Percentiles rank a stretch among this genome's conserved stretches.
Conservation (phyloP, 1,140 invertebrate genomes). For the Limonius californicus region DNA sequence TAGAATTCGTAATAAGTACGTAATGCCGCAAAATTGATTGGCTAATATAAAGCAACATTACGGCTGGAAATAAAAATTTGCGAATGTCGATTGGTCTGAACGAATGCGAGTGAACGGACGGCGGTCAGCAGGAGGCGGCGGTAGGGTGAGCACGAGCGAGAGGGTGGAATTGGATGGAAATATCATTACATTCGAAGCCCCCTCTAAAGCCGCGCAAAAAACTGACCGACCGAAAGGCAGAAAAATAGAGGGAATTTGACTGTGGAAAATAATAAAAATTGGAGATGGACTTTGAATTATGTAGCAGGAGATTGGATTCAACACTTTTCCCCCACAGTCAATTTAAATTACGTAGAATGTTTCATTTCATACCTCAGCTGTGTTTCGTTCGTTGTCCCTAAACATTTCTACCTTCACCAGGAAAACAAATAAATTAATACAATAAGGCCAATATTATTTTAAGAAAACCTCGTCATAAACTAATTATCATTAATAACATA, state of each 20-base stretch:
- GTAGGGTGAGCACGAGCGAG: slow-evolving; percentile 17
- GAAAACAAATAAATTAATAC: no score
- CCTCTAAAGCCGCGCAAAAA: slow-evolving; percentile 40
- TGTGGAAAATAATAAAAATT: slow-evolving; percentile 48
- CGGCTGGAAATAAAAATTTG: slow-evolving; percentile 32
- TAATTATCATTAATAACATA: no score
- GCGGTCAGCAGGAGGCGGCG: slow-evolving; percentile 18
- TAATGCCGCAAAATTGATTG: slow-evolving; percentile 33
- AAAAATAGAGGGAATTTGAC: slow-evolving; percentile 48
- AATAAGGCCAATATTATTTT: no score
- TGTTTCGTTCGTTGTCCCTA: no score
- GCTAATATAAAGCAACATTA: slow-evolving; percentile 36
- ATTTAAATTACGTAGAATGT: no score
- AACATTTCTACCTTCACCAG: no score
- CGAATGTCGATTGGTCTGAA: slow-evolving; percentile 37
- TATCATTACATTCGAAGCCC: slow-evolving; percentile 45
- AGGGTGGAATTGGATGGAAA: slow-evolving; percentile 43
- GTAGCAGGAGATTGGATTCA: slow-evolving; percentile 37
- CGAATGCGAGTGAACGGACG: slow-evolving; percentile 23
- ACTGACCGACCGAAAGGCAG: slow-evolving; percentile 45
- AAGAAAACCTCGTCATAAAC: no score
- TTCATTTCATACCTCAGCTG: no score
- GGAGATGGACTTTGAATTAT: slow-evolving; percentile 47
- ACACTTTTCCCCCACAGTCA: slow-evolving; percentile 25
- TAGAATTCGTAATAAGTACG: slow-evolving; percentile 22